phyloP scores from a whole-genome alignment of 2,888 invertebrate species.

The Tipula helvola region DNA sequence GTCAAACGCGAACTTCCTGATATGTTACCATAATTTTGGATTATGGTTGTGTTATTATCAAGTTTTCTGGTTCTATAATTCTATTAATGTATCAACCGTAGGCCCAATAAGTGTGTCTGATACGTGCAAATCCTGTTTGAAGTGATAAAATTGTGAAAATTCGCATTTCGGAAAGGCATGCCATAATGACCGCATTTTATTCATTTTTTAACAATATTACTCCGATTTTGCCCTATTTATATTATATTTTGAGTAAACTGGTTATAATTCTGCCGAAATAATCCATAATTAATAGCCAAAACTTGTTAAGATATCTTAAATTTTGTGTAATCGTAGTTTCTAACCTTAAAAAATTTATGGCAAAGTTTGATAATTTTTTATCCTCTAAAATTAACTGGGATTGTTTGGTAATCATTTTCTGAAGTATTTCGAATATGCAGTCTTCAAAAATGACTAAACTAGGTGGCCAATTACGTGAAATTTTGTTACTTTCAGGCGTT shows the following conservation, averaged over 20 bases:
- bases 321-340: background rate
- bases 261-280: background rate
- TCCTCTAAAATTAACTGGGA: background rate
- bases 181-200: background rate
- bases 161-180: background rate
- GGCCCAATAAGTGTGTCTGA: background rate
- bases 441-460: background rate
- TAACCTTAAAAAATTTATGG: background rate
- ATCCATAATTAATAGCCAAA: background rate
- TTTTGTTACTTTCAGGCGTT: background rate
- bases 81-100: background rate
- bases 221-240: background rate
- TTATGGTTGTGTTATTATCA: background rate
- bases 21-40: background rate
- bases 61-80: background rate
- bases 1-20: background rate
- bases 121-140: background rate
- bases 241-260: background rate
- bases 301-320: background rate
- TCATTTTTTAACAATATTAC: background rate
- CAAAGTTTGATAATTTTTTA: background rate
- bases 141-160: background rate
- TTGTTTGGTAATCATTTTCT: background rate
- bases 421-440: background rate
- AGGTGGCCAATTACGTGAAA: background rate